Evolutionary conservation across 1,140 invertebrate genomes (phyloP).

Genomic region (Eueides isabella): DNA sequence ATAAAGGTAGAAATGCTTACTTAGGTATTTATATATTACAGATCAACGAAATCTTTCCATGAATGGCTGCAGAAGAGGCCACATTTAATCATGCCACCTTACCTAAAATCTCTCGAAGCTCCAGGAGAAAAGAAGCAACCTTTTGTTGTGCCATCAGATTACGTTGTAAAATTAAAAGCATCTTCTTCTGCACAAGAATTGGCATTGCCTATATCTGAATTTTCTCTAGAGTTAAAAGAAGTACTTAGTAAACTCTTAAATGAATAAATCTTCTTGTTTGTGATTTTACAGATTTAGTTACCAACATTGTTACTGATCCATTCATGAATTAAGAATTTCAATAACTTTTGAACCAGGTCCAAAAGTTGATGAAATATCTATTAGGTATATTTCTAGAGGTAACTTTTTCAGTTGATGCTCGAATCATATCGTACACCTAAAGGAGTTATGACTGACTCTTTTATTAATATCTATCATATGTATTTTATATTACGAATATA

Average conservation of each 20-base stretch:
- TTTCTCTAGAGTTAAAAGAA: conserved; percentile 66
- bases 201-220: conserved; percentile 66
- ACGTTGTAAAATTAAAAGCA: conserved; percentile 50
- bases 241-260: conserved; percentile 69
- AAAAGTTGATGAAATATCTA: too few relatives aligned
- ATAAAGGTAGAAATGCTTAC: too few relatives aligned
- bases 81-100: conserved; percentile 70
- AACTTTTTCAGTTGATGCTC: too few relatives aligned
- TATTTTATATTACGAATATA: too few relatives aligned
- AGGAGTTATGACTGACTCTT: too few relatives aligned
- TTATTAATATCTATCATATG: too few relatives aligned
- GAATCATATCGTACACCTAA: too few relatives aligned
- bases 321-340: too few relatives aligned
- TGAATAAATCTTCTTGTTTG: conserved; percentile 41
- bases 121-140: conserved; percentile 63
- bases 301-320: not conserved
- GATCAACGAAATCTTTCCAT: conserved; percentile 77
- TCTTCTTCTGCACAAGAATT: conserved; percentile 53
- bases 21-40: conserved; percentile 44
- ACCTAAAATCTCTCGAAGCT: conserved; percentile 50
- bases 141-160: conserved; percentile 71
- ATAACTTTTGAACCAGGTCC: too few relatives aligned
- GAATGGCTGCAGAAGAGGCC: conserved; percentile 69
- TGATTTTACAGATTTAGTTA: not conserved
- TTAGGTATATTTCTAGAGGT: too few relatives aligned